Evolutionary conservation across 2,888 invertebrate species (phyloP), one percentile per base, ranked within the genome.

Genomic region (Caenorhabditis wallacei): DNA sequence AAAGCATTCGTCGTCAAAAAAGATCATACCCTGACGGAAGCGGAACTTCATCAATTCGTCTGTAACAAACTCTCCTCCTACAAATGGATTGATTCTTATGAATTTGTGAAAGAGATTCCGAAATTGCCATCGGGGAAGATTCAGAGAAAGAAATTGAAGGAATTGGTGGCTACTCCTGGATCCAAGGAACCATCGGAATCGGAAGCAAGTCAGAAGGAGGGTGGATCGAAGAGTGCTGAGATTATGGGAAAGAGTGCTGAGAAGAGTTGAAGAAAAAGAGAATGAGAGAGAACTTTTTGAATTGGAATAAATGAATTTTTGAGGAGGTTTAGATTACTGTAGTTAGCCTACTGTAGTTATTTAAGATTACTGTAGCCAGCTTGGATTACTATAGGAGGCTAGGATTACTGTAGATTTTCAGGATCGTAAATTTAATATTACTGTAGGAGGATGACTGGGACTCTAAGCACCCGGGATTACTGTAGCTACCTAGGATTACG

Each of bases 1-100:
- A 84, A 82, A 43, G 85, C 85, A 5, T 85, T 69, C 22, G 40
- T 84, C 40, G 84, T 84, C 48, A 79, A 79, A 24, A 80, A 72
- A 64, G 84, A 84, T n/a, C 76, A 78, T 48, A 78, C 78, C 2
- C 56, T 84, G 26, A 64, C 72, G 0, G 74, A 76, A 43, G 51
- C 79, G 1, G 84, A 84, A 43, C 53, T 84, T 43, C 61, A 66
- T 16, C 57, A 74, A 0, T 84, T 81, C 20, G 75, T 81, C 7
- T 66, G 72, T 24, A 54, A 70, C 3, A 85, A 85, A 48, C 20
- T 85, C 18, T 83, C 83, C 3, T 72, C 69, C 20, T 80, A 84
- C 76, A 85, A 85, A 59, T 81, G 83, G 75, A 54, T 84, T 51
- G 85, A 80, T 1, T 59, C 72, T 2, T 80, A 78, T 20, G 79